Evolutionary conservation across 2,888 invertebrate species (phyloP), one percentile per base, ranked within the genome.

Genomic region (Drosophila tripunctata): DNA sequence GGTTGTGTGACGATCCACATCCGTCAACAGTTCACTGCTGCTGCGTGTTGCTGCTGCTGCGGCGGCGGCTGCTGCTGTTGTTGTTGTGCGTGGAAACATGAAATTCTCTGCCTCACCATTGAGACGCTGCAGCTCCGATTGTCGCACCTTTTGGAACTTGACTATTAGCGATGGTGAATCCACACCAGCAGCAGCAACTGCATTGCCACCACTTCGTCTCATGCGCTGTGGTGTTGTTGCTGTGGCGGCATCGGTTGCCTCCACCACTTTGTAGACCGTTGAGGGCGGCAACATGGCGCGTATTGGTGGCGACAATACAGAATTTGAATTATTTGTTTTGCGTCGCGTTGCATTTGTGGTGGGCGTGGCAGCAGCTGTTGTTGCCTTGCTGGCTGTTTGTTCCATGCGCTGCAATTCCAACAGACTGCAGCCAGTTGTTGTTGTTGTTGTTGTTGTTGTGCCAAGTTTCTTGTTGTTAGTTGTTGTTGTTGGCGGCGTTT

Each of bases 91-190:
- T 0, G 96, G 95, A 88, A 97, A 97, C 94, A 97, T 94, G 88
- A 97, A 97, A 78, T 95, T 96, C 82, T 96, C 96, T 0, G 97
- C 97, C 89, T 97, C 96, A 78, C 96, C 96, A 84, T 96, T 96
- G 44, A 97, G 90, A 47, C 95, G 93, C 0, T 94, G 94, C 47
- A 96, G 88, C 89, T 96, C 96, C 0, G 96, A 94, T 47, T 94
- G 93, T 3, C 96, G 92, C 14, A 96, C 94, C 69, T 95, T 95
- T 51, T 94, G 94, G 80, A 96, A 95, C 84, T 96, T 95, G 0
- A 96, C 95, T 17, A 95, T 95, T 21, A 95, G 14, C 88, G 93
- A 61, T 88, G 93, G 88, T 1, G 89, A 88, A 8, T 87, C 90
- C 1, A 78, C 60, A 5, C 67, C 69, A 8, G 76, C 68, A 3